Evolutionary conservation across 2,113 vertebrate genomes (phyloP), one percentile per base, ranked within the genome.

Genomic region (Alosa alosa): DNA sequence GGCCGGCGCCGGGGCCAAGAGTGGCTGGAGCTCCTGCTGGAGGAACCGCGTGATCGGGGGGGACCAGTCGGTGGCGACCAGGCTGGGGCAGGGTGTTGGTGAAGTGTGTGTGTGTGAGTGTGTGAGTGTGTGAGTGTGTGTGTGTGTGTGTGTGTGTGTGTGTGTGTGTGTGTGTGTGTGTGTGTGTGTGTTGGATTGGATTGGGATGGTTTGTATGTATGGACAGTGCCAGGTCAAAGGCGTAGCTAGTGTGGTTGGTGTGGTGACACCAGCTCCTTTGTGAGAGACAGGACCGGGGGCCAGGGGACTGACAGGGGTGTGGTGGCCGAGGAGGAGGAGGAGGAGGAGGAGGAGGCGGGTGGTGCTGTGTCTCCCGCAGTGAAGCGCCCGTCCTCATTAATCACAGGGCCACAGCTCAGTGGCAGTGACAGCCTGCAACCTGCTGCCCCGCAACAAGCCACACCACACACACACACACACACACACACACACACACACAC

Each of bases 331-430:
- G 4, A n/a, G 20, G 57, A 22, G 20, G 57, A 13, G 25, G 4
- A n/a, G 20, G 57, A 22, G 20, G 57, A 52, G 25, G 57, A 60
- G 57, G 64, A 25, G 64, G 64, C n/a, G 25, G 64, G 64, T 3
- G 64, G 64, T 8, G n/a, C n/a, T 31, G 68, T 84, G 86, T 57
- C 86, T 84, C 91, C 90, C 90, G 89, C 88, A 84, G 91, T 7
- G 87, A 86, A 4, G 88, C 20, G 85, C 90, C 92, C 90, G 84
- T 85, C 92, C 91, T 94, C 93, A 92, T 95, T 95, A 94, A 94
- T 95, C 94, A 95, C 85, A 64, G 82, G 88, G 39, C 89, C 83
- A 83, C 78, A 82, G 88, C 90, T 87, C 81, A 20, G 36, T 83
- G 90, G 89, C 90, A 89, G 87, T 92, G 92, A 94, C 93, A 95